A percentile compares a stretch with the other conserved stretches of the same genome.
Evolutionary conservation across 2,113 vertebrate genomes (phyloP).

Genomic region (Caretta caretta): DNA sequence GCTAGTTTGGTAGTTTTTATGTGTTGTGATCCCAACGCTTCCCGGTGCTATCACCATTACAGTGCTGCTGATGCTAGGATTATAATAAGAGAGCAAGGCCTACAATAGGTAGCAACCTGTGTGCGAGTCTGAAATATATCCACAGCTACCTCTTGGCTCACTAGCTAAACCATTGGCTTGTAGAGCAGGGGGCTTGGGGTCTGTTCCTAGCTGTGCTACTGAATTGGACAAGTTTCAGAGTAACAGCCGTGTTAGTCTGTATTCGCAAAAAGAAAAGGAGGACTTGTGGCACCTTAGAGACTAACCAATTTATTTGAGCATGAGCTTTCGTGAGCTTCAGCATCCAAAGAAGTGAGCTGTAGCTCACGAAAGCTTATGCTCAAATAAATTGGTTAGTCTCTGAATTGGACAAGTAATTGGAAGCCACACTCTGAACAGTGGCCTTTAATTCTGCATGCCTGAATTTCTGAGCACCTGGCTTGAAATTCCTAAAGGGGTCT

Average conservation of each 20-base stretch:
- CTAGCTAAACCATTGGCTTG: neutral
- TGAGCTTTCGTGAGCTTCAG: no score
- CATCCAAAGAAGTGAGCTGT: no score
- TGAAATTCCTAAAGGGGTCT: neutral
- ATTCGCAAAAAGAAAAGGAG: no score
- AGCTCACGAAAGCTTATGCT: no score
- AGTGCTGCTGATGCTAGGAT: neutral
- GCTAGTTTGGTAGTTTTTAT: neutral
- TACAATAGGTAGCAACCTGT: neutral
- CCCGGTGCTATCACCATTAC: neutral
- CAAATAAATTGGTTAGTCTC: neutral
- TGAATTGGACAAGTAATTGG: neutral
- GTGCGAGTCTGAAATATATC: neutral
- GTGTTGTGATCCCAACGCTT: neutral
- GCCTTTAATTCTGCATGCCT: neutral
- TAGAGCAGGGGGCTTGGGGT: neutral
- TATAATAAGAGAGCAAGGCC: neutral
- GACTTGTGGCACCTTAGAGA: no score
- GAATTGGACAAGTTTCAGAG: neutral
- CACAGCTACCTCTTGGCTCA: fast-evolving
- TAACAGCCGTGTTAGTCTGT: no score
- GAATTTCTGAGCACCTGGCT: neutral
- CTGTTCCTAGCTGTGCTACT: neutral
- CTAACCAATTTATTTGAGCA: no score
- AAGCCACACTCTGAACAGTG: fast-evolving